A percentile compares a stretch with the other conserved stretches of the same genome.
Evolutionary conservation across 2,888 invertebrate genomes (phyloP).

Genomic region (Brachylomia viminalis): DNA sequence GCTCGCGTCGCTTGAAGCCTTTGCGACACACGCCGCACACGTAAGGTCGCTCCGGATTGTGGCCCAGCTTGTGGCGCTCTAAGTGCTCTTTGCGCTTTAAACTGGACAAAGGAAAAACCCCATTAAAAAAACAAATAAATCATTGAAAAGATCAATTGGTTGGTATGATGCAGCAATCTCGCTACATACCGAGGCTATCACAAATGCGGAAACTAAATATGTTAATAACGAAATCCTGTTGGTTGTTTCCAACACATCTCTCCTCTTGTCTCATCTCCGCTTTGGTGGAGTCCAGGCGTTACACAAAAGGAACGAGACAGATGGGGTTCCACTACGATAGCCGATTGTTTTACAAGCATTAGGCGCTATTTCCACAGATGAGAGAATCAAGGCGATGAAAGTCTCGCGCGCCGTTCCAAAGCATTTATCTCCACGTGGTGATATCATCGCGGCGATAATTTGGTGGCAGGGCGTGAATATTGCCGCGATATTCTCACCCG

Average conservation of each 20-base stretch:
- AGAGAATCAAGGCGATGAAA: neutral
- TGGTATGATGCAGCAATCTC: neutral
- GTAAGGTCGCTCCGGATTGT: slow-evolving; percentile 95
- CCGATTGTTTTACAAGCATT: neutral
- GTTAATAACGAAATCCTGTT: too few species aligned
- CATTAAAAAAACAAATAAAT: neutral
- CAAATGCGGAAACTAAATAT: neutral
- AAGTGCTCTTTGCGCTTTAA: slow-evolving; percentile 95
- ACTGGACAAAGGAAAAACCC: slow-evolving; percentile 65
- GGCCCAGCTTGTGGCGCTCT: slow-evolving; percentile 94
- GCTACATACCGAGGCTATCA: neutral
- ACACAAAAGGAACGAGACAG: neutral
- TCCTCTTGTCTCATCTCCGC: too few species aligned
- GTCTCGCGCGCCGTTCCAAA: neutral
- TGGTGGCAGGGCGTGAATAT: neutral
- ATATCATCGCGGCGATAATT: neutral
- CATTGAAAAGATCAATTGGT: too few species aligned
- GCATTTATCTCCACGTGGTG: too few species aligned
- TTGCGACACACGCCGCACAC: slow-evolving; percentile 95
- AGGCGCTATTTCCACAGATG: neutral
- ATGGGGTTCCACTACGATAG: neutral
- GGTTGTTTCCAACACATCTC: too few species aligned
- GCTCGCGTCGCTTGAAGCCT: slow-evolving; percentile 95
- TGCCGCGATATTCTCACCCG: neutral
- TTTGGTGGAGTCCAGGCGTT: neutral